Evolutionary conservation across 1,140 invertebrate species (phyloP).

Genomic region (Apis laboriosa): DNA sequence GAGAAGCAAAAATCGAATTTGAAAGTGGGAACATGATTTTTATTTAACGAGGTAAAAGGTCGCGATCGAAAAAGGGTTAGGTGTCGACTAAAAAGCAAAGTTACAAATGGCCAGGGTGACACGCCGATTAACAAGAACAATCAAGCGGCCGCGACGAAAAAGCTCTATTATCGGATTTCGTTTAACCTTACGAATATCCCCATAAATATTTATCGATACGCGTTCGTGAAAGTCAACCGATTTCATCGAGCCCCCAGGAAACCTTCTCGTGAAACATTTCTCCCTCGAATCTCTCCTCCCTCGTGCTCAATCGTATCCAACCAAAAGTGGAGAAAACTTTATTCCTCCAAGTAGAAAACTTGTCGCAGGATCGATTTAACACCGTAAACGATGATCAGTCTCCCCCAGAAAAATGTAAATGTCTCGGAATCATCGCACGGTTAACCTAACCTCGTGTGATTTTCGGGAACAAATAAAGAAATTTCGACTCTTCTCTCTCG

Average conservation of each 20-base stretch:
- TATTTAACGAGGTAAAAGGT: background rate
- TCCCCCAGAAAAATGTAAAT: conserved; percentile 2
- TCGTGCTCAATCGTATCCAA: conserved; percentile 24
- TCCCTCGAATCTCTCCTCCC: background rate
- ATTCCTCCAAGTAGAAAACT: conserved; percentile 35
- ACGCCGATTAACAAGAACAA: conserved; percentile 42
- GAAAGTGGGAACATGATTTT: conserved; percentile 19
- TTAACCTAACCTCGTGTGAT: background rate
- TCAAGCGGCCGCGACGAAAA: conserved; percentile 28
- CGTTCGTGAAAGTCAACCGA: conserved; percentile 25
- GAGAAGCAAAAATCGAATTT: background rate
- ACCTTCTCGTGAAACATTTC: conserved; percentile 23
- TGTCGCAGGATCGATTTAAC: conserved; percentile 40
- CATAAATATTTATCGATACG: conserved; percentile 61
- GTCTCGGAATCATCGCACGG: background rate
- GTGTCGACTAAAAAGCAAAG: background rate
- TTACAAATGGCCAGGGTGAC: conserved; percentile 1
- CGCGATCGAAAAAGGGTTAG: background rate
- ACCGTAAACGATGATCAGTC: conserved; percentile 24
- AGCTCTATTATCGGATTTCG: conserved; percentile 59
- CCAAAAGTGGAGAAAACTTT: conserved; percentile 19
- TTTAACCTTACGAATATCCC: conserved; percentile 55
- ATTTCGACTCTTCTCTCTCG: background rate
- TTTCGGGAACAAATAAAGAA: background rate
- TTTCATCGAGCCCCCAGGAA: conserved; percentile 16